Conservation (phyloP, 2,797 vertebrate species). For the Liasis olivaceus region DNA sequence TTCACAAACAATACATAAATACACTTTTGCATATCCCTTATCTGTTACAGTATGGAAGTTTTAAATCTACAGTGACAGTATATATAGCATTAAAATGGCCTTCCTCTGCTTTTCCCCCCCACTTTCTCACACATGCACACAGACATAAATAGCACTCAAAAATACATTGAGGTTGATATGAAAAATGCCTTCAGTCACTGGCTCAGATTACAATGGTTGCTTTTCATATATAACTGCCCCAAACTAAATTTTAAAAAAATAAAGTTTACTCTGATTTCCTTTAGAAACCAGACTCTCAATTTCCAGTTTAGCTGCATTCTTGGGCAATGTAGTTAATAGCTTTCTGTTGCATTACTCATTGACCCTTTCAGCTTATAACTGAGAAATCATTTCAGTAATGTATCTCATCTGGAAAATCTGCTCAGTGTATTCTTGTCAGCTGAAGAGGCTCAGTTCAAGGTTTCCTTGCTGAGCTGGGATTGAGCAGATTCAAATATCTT, state of each 20-base stretch:
- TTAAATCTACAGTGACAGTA: background rate
- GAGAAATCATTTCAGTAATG: conserved; percentile 21
- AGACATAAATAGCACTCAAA: background rate
- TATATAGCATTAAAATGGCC: background rate
- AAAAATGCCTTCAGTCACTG: background rate
- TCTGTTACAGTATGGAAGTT: background rate
- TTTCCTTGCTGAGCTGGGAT: background rate
- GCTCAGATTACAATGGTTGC: background rate
- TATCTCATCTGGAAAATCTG: conserved; percentile 1
- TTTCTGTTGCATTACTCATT: conserved; percentile 16
- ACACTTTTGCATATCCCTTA: background rate
- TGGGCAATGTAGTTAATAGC: conserved; percentile 6
- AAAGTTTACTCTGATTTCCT: background rate
- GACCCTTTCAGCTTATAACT: conserved; percentile 8
- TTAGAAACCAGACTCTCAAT: background rate
- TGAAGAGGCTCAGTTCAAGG: background rate
- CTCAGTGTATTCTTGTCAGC: background rate
- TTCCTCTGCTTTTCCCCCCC: background rate
- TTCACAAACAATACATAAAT: background rate
- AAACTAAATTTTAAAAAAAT: background rate
- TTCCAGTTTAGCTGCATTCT: background rate
- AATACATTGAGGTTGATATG: background rate
- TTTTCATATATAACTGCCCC: background rate
- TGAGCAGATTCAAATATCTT: background rate
- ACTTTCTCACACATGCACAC: background rate